Conservation (phyloP, 2,888 invertebrate genomes). For the Hedychridium roseum region DNA sequence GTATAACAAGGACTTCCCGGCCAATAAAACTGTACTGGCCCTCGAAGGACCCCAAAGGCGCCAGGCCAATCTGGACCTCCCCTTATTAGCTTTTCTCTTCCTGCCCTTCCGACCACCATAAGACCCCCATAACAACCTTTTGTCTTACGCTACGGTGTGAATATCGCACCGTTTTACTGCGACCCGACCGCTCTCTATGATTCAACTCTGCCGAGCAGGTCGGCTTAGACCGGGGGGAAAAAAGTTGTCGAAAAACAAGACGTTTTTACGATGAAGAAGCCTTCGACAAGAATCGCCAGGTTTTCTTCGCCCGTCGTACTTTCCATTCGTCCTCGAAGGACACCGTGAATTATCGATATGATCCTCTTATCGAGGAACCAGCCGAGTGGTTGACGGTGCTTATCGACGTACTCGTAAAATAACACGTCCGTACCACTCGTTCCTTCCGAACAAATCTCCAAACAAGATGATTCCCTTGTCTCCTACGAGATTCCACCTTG, state of each 20-base stretch:
- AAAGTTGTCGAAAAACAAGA: neutral
- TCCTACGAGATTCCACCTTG: too few relatives aligned
- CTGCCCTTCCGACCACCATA: slow-evolving; percentile 20
- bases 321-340: too few relatives aligned
- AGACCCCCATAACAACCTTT: slow-evolving; percentile 41
- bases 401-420: too few relatives aligned
- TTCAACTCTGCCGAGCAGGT: slow-evolving; percentile 14
- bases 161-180: slow-evolving; percentile 54
- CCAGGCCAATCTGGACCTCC: slow-evolving; percentile 50
- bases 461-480: too few relatives aligned
- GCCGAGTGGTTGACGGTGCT: too few relatives aligned
- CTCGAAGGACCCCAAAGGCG: slow-evolving; percentile 47
- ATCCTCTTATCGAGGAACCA: too few relatives aligned
- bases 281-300: neutral
- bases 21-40: slow-evolving; percentile 50
- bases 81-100: slow-evolving; percentile 45
- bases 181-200: slow-evolving; percentile 31
- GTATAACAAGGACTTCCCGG: slow-evolving; percentile 39
- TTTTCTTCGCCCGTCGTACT: neutral
- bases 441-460: too few relatives aligned
- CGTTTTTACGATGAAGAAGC: neutral
- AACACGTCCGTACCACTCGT: too few relatives aligned
- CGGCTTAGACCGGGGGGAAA: neutral
- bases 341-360: too few relatives aligned
- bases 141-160: slow-evolving; percentile 55